These are phyloP conservation scores for Drosophila funebris DNA, from an alignment of 1,140 invertebrate species.

Conservation along the genomic window DNA sequence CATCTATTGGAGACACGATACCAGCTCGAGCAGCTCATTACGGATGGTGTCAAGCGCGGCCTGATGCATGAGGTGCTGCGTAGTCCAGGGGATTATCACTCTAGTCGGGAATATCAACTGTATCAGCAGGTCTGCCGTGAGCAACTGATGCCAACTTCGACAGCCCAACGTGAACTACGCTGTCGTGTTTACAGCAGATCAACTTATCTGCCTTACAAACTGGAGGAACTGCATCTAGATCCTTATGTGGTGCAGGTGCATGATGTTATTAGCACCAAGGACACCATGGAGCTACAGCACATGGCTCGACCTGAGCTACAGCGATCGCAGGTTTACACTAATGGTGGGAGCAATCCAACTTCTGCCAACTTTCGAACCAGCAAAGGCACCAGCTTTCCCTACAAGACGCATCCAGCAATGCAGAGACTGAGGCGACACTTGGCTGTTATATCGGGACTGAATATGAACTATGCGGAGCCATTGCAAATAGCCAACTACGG, in stretches of 20 bases:
- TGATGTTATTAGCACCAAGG: slow-evolving; percentile 92
- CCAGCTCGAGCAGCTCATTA: slow-evolving; percentile 78
- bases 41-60: slow-evolving; percentile 60
- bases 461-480: slow-evolving; percentile 94
- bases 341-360: slow-evolving; percentile 12
- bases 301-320: slow-evolving; percentile 90
- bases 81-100: slow-evolving; percentile 59
- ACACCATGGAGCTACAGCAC: slow-evolving; percentile 93
- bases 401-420: slow-evolving; percentile 90
- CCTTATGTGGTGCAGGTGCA: slow-evolving; percentile 95
- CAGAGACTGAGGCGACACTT: slow-evolving; percentile 89
- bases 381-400: slow-evolving; percentile 97
- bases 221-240: slow-evolving; percentile 92
- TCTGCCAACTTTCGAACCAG: slow-evolving; percentile 92
- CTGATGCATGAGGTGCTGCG: slow-evolving; percentile 56
- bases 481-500: slow-evolving; percentile 99
- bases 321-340: slow-evolving; percentile 59
- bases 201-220: slow-evolving; percentile 89
- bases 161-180: slow-evolving; percentile 84
- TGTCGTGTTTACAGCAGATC: slow-evolving; percentile 85
- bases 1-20: slow-evolving; percentile 91
- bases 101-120: slow-evolving; percentile 82
- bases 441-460: slow-evolving; percentile 91
- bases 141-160: slow-evolving; percentile 85
- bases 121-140: slow-evolving; percentile 95